phyloP scores from a whole-genome alignment of 2,113 vertebrate genomes.

The Pluvialis apricaria region DNA sequence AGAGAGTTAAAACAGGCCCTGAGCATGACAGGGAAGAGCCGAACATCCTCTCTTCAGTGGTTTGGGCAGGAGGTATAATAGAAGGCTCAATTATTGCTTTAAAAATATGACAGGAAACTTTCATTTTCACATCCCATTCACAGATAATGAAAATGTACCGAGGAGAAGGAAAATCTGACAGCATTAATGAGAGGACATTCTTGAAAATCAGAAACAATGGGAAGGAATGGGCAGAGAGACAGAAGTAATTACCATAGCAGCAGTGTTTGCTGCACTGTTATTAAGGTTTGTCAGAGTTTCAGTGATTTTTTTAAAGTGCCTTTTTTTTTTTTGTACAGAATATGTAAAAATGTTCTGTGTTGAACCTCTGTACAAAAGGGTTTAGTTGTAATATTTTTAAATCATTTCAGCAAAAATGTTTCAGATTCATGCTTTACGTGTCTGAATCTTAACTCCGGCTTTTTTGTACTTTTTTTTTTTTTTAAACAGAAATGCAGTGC shows the following conservation, averaged over 20 bases:
- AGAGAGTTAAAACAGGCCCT: not conserved
- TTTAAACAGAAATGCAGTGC: not conserved
- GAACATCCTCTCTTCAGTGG: not conserved
- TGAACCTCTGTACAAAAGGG: not conserved
- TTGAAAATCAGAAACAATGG: constrained; percentile 54
- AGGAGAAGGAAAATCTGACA: constrained; percentile 29
- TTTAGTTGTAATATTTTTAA: not conserved
- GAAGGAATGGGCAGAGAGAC: constrained; percentile 53
- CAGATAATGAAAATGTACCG: constrained; percentile 4
- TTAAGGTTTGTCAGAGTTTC: constrained; percentile 57
- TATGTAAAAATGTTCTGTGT: not conserved
- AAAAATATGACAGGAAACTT: constrained; percentile 37
- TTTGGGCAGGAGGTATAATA: constrained; percentile 26
- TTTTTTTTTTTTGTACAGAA: not conserved
- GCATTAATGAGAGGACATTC: constrained; percentile 47
- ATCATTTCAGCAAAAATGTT: not conserved
- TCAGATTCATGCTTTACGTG: not conserved
- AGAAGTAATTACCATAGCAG: constrained; percentile 46
- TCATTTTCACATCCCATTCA: constrained; percentile 29
- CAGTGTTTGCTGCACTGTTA: constrained; percentile 48
- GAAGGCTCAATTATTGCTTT: constrained; percentile 22
- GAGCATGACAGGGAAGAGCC: not conserved
- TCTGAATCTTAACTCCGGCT: not conserved
- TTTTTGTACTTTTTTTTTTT: not conserved
- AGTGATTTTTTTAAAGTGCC: not conserved